These are phyloP conservation scores for Ammospiza maritima DNA, from an alignment of 2,797 vertebrate genomes.

Conservation along the genomic window DNA sequence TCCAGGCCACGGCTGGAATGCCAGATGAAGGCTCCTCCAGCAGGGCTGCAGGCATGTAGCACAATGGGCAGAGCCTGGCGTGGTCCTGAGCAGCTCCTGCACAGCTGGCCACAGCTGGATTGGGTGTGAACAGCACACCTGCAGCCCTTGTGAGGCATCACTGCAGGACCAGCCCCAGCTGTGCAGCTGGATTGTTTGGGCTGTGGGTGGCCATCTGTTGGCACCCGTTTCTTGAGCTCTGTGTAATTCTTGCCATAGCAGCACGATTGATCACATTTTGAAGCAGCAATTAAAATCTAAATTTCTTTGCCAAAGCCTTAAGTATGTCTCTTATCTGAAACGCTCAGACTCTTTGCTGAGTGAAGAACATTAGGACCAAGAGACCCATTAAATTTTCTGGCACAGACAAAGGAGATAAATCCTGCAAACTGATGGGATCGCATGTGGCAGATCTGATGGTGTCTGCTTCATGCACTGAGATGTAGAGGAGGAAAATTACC, in stretches of 20 bases:
- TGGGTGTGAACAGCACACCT: not conserved
- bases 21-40: fast-evolving
- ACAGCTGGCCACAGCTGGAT: not conserved
- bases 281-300: slow-evolving; percentile 67
- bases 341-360: slow-evolving; percentile 59
- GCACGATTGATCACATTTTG: slow-evolving; percentile 54
- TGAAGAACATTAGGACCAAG: slow-evolving; percentile 72
- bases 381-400: slow-evolving; percentile 70
- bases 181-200: fast-evolving
- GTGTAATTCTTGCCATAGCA: not conserved
- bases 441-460: not conserved
- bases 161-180: not conserved
- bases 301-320: slow-evolving; percentile 69
- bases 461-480: not conserved
- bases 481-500: not conserved
- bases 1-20: fast-evolving
- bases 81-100: not conserved
- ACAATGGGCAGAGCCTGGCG: fast-evolving
- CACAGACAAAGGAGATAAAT: slow-evolving; percentile 50
- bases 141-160: fast-evolving
- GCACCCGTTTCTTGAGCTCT: not conserved
- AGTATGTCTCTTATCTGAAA: slow-evolving; percentile 68
- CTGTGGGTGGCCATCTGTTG: not conserved
- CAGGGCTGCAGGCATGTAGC: fast-evolving
- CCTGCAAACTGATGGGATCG: slow-evolving; percentile 35